Base-by-base conservation (phyloP, 1,140 invertebrate genomes). In the Hycleus phaleratus region DNA sequence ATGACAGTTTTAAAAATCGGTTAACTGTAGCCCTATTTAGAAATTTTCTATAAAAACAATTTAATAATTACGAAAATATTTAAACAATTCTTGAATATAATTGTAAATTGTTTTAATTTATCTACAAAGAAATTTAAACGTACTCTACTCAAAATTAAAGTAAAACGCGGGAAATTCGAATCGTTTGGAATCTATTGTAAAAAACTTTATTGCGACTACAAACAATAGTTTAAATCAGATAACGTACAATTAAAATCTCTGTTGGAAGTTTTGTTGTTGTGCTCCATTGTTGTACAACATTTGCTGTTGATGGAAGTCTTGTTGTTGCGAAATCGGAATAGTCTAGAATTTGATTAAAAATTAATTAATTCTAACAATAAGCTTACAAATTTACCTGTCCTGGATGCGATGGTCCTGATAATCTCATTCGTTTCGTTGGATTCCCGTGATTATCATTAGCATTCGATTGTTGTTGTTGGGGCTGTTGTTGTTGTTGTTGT, bases 211-310 rank as follows among this genome's bases (percentile, higher is more conserved):
- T 26, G 11, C 38, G 38, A 32, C 38, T 48, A 32, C 38, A 32
- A 48, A 32, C 26, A 32, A 48, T 48, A 48, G 25, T 48, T 26
- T 32, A 32, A 11, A 10, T 32, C 38, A 32, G 26, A 32, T 32
- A 32, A 32, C 4, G 4, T 32, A 2, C 7, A 46, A 46, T 68
- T 69, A 77, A 72, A 79, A 81, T 54, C 82, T 71, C 61, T 85
- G 84, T 64, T 85, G 82, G 65, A 84, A 85, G 68, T 81, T 84
- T 56, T 80, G 78, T 59, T 79, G 78, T 63, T 83, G 81, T 12
- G 71, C 67, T 11, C 66, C 69, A 58, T 68, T 76, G 53, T 69
- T 78, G 56, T 76, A 84, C 79, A 84, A 80, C 80, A 85, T 82
- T 66, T 83, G 81, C 65, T 82, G 80, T 68, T 80, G 81, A 39